Evolutionary conservation across 1,140 invertebrate species (phyloP), one percentile per base, ranked within the genome.

Genomic region (Stegodyphus dumicola): DNA sequence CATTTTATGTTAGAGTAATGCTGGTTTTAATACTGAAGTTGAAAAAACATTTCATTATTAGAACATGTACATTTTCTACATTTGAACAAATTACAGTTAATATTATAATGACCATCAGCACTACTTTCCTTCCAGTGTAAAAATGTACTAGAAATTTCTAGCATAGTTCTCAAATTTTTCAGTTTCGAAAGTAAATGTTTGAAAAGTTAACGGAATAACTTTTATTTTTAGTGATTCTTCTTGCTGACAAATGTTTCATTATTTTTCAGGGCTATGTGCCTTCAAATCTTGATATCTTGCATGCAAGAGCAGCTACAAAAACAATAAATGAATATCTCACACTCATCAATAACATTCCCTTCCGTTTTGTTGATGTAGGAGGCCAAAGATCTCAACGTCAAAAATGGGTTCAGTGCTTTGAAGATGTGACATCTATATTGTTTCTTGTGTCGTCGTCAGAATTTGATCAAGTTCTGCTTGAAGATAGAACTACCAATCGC

Each of bases 361-460:
- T 99, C 92, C 93, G 96, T 88, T 99, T 99, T 92, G 96, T 98
- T 64, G 97, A 99, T 92, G 97, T 99, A 66, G 97, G 98, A 65
- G 98, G 98, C 15, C 98, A 99, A 91, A 92, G 98, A 90, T 98
- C 97, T 86, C 98, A 99, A 90, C 93, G 98, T 88, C 96, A 97
- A 91, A 99, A 99, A 91, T 99, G 98, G 98, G 96, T 97, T 89
- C 96, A 97, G 91, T 99, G 98, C 92, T 99, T 99, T 91, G 96
- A 97, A 89, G 96, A 94, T 66, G 97, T 99, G 56, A 99, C 97
- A 52, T 98, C 97, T 48, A 97, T 98, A 91, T 92, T 99, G 88
- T 99, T 99, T 92, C 93, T 99, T 77, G 97, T 98, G 15, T 98
- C 98, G 6, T 97, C 96, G 54, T 98, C 96, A 48, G 98, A 99